Evolutionary conservation across 2,113 vertebrate genomes (phyloP).

Genomic region (Baryphthengus martii): DNA sequence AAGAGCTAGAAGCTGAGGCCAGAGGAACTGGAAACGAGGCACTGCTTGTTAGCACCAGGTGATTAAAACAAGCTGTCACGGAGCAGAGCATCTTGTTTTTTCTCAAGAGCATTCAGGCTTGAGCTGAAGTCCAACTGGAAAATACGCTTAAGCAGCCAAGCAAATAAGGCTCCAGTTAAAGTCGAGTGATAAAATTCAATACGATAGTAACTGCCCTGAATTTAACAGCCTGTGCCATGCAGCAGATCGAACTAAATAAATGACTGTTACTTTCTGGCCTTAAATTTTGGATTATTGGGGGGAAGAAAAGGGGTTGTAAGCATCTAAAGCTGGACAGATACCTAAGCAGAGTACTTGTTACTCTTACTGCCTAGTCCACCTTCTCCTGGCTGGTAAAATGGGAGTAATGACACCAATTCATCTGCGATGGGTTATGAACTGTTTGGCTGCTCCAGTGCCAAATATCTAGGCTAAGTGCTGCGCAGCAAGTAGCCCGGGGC

Average conservation of each 20-base stretch:
- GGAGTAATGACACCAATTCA: background rate
- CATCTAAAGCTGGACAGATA: background rate
- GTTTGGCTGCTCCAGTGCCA: background rate
- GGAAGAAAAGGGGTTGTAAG: background rate
- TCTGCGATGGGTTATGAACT: background rate
- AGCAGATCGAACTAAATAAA: background rate
- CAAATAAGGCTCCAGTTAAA: background rate
- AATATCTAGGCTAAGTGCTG: background rate
- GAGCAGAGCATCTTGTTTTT: background rate
- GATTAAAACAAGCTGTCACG: background rate
- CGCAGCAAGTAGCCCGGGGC: accelerated
- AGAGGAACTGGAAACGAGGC: background rate
- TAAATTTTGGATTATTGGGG: background rate
- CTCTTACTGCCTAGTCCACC: background rate
- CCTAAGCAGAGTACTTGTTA: accelerated
- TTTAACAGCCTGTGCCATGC: background rate
- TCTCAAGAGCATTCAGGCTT: background rate
- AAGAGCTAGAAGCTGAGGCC: background rate
- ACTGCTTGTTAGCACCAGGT: background rate
- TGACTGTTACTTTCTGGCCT: background rate
- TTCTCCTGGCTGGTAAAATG: background rate
- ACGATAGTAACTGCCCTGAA: background rate
- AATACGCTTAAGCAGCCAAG: background rate
- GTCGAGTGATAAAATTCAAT: background rate
- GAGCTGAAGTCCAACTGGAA: background rate